These are phyloP conservation scores for Kryptopterus vitreolus DNA, from an alignment of 2,797 vertebrate species.

Conservation along the genomic window DNA sequence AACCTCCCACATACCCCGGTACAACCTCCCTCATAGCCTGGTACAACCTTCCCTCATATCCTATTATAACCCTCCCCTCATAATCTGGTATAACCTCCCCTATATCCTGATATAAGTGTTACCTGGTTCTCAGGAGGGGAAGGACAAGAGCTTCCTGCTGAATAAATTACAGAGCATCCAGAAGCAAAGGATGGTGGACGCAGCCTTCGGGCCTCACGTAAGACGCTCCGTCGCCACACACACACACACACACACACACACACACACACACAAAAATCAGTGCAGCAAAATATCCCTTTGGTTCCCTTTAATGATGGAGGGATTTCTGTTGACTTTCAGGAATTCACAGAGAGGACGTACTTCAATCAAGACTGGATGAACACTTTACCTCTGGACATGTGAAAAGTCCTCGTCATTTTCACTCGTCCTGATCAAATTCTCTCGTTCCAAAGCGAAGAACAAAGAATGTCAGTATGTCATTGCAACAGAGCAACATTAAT, in stretches of 20 bases:
- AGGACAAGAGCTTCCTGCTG: slow-evolving; percentile 87
- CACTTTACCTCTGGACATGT: slow-evolving; percentile 51
- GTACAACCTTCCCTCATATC: too few species aligned
- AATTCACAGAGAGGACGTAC: slow-evolving; percentile 31
- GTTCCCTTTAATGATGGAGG: too few species aligned
- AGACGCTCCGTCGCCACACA: not conserved
- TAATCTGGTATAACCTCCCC: too few species aligned
- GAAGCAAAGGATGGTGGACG: slow-evolving; percentile 42
- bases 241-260: too few species aligned
- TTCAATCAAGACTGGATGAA: slow-evolving; percentile 47
- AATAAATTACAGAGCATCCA: slow-evolving; percentile 71
- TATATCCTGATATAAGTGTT: not conserved
- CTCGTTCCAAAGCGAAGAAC: too few species aligned
- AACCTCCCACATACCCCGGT: too few species aligned
- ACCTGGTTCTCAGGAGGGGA: slow-evolving; percentile 76
- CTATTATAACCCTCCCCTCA: too few species aligned
- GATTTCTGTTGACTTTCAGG: slow-evolving; percentile 10
- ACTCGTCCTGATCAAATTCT: not conserved
- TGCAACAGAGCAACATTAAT: too few species aligned
- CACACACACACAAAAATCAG: not conserved
- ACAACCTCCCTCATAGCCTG: too few species aligned
- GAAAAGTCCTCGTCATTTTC: not conserved
- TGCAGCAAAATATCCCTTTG: slow-evolving; percentile 11
- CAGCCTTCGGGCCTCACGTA: slow-evolving; percentile 39
- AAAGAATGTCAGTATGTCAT: too few species aligned